Evolutionary conservation across 2,888 invertebrate species (phyloP), one percentile per base, ranked within the genome.

Genomic region (Stramonita haemastoma): DNA sequence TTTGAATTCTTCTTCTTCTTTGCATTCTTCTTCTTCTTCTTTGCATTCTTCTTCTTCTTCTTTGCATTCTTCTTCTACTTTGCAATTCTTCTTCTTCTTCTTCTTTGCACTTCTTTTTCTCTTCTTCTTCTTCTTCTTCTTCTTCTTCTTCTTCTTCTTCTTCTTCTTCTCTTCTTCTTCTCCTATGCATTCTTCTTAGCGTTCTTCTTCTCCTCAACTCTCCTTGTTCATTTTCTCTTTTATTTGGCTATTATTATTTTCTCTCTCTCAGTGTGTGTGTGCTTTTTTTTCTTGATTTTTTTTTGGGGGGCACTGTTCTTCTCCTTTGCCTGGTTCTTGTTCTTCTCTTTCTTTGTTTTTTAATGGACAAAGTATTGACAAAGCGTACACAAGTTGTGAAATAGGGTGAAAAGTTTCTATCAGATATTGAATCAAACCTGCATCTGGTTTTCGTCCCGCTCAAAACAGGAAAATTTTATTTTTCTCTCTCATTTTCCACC

Each of bases 301-400:
- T 32, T 56, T n/a, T 15, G 8, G 5, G 1, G 2, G 2, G 79
- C n/a, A n/a, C 15, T 22, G 79, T 66, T 66, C 19, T 66, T 66
- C 66, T 66, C 26, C 26, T 66, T 66, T 2, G 66, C 13, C 26
- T 66, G 4, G 26, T 66, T 66, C 26, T 17, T 66, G 1, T 66
- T 66, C 19, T 66, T 66, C 26, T 66, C 19, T 66, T 79, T 79
- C n/a, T 79, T 79, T 26, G 79, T 79, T n/a, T 79, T 19, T 57
- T 29, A 15, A 60, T 57, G 29, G 19, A n/a, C 29, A 83, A 83
- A 83, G 17, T 83, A 46, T 46, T 83, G 36, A 83, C 81, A 83
- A 36, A 83, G 81, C 36, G 81, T 83, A 83, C 81, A 83, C 81
- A 83, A 83, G 36, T 83, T 83, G 36, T 83, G 81, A 83, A 83